Percentiles rank a stretch among this genome's conserved stretches.
Evolutionary conservation across 2,113 vertebrate species (phyloP).

Genomic region (Turdus rufiventris): DNA sequence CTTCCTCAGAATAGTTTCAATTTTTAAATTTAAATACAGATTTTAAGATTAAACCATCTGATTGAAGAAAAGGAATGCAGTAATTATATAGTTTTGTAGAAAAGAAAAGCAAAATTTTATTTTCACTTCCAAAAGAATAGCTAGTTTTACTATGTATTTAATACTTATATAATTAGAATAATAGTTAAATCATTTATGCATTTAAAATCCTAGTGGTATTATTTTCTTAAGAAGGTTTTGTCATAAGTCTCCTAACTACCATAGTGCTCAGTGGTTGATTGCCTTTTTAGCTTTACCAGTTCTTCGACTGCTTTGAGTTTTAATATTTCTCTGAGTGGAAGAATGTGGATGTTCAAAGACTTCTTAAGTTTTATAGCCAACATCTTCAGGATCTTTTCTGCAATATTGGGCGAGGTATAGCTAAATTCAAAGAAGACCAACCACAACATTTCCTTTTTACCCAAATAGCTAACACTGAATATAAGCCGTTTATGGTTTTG

Average conservation of each 20-base stretch:
- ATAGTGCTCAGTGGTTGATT: not conserved
- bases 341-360: not conserved
- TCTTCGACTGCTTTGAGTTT: not conserved
- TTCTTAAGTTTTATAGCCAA: not conserved
- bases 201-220: not conserved
- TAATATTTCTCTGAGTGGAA: not conserved
- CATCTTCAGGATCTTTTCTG: not conserved
- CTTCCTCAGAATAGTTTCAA: not conserved
- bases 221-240: not conserved
- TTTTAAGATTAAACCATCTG: not conserved
- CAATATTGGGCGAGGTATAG: not conserved
- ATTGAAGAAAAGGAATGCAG: not conserved
- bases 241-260: not conserved
- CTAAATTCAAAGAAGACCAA: not conserved
- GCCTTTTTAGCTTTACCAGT: not conserved
- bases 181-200: not conserved
- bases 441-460: not conserved
- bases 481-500: not conserved
- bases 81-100: not conserved
- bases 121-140: conserved; percentile 12
- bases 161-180: not conserved
- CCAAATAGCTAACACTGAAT: not conserved
- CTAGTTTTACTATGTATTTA: not conserved
- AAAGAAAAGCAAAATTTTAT: not conserved
- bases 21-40: not conserved